phyloP scores from a whole-genome alignment of 2,113 vertebrate species.

The Gasterosteus nipponicus region DNA sequence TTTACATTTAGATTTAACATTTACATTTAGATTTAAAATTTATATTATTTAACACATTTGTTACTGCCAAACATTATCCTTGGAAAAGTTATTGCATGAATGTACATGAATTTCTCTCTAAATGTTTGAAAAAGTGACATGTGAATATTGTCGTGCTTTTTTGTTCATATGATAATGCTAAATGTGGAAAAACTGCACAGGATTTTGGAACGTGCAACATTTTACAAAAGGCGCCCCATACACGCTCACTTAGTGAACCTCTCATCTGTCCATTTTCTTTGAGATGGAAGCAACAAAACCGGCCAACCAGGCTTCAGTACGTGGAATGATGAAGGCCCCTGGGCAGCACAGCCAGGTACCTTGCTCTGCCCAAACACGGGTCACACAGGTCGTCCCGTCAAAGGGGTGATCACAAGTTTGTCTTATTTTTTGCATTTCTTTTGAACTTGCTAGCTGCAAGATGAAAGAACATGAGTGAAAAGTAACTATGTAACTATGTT shows the following conservation, averaged over 20 bases:
- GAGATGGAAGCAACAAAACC: conserved; percentile 19
- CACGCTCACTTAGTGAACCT: conserved; percentile 7
- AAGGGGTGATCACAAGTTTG: conserved; percentile 38
- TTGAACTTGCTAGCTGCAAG: conserved; percentile 23
- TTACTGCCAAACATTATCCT: no score
- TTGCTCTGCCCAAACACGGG: conserved; percentile 47
- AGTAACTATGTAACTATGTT: neutral
- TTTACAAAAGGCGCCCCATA: no score
- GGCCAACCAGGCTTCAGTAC: conserved; percentile 29
- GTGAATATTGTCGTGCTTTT: no score
- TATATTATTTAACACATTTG: no score
- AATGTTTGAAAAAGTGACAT: no score
- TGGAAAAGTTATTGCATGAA: no score
- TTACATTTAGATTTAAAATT: no score
- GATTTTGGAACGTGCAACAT: no score
- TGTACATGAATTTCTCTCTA: no score
- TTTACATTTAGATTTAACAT: no score
- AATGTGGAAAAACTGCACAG: no score
- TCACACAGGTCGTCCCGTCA: conserved; percentile 47
- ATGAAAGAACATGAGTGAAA: neutral
- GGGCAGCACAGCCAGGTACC: conserved; percentile 29
- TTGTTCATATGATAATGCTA: no score
- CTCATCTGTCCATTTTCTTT: conserved; percentile 27
- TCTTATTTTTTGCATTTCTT: conserved; percentile 20
- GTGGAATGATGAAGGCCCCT: conserved; percentile 44